Base-by-base conservation (phyloP, 2,113 vertebrate species). In the Sakesphorus luctuosus region DNA sequence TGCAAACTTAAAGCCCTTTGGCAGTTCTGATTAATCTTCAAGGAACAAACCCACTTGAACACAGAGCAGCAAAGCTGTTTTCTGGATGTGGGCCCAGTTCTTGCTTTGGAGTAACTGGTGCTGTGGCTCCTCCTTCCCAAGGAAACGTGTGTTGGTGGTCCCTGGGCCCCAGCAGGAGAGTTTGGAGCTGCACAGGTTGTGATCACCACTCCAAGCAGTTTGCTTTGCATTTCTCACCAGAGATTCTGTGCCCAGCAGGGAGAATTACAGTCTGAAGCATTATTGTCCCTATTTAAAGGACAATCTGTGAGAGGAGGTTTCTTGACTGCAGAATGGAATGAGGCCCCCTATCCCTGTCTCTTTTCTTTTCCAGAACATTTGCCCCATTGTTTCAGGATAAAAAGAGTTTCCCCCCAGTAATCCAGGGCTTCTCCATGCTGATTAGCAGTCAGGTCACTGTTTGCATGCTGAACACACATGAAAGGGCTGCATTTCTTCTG, bases 351-450 rank as follows among this genome's bases (percentile, higher is more conserved):
- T 91, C 63, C 87, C 67, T 21, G 29, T 62, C 55, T 91, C 72
- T 69, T 89, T 87, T 89, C n/a, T 94, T 93, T 88, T 83, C 73
- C 61, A 74, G 84, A 87, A 94, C 93, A 93, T 95, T 96, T 96
- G 68, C 35, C 73, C 52, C 65, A 61, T 95, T 97, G 96, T 97
- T 96, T 87, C 80, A 71, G 89, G 49, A 78, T 71, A 75, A 90
- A 93, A 73, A 81, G 92, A 65, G 52, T 56, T 88, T 89, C 56
- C 83, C 83, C 36, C 29, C 59, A 74, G 61, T 90, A 94, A 95
- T 86, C 59, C 86, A 84, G 82, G 73, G 75, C 67, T 82, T 93
- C 5, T 4, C n/a, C 46, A 2, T 67, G 59, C 59, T 71, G 31
- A 91, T 95, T 91, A 94, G 85, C 84, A 93, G 78, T 91, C 87